Percentiles rank a stretch among this genome's conserved stretches.
These are phyloP conservation scores for Sander vitreus DNA, from an alignment of 2,113 vertebrate species.

Conservation along the genomic window DNA sequence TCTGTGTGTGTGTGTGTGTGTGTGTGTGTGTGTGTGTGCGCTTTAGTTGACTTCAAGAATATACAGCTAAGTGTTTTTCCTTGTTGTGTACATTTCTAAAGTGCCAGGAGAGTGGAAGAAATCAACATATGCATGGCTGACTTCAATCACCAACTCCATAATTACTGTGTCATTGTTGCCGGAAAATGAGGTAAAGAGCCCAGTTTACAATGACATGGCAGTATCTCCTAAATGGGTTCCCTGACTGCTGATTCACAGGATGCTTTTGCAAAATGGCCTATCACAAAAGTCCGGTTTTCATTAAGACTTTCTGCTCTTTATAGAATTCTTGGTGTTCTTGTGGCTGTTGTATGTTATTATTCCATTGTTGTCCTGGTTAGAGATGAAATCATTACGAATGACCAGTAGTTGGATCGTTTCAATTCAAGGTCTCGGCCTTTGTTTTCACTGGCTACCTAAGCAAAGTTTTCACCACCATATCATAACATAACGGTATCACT, in stretches of 20 bases:
- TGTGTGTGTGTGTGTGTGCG: neutral
- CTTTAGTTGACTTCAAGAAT: constrained; percentile 11
- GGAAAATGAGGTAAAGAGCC: constrained; percentile 22
- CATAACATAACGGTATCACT: neutral
- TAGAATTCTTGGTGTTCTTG: neutral
- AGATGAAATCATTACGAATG: neutral
- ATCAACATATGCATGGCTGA: constrained; percentile 44
- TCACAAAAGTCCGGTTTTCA: constrained; percentile 4
- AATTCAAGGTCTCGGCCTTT: neutral
- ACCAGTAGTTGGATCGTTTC: neutral
- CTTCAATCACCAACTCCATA: constrained; percentile 35
- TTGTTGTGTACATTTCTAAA: constrained; percentile 50
- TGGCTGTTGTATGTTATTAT: neutral
- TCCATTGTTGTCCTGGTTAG: neutral
- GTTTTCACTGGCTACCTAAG: neutral
- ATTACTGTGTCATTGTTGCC: constrained; percentile 47
- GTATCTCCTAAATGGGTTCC: constrained; percentile 13
- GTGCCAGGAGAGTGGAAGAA: constrained; percentile 32
- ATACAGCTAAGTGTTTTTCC: constrained; percentile 53
- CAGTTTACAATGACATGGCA: constrained; percentile 21
- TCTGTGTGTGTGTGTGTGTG: neutral
- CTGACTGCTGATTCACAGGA: constrained; percentile 27
- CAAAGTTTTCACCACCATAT: neutral
- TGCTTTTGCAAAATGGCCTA: constrained; percentile 28
- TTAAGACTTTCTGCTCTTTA: neutral